Conservation (phyloP, 2,113 vertebrate species). For the human (Homo sapiens) region GRCh38 chr7:1071501-1072000, state of each 20-base stretch:
- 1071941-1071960: neutral
- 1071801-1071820: neutral
- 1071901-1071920: neutral
- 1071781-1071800: rapidly evolving
- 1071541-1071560: neutral
- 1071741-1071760: neutral
- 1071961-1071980: neutral
- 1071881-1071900: neutral
- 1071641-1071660: neutral
- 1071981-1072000: neutral
- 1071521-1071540: neutral
- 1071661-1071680: neutral
- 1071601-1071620: too few relatives aligned
- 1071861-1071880: neutral
- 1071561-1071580: neutral
- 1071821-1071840: neutral
- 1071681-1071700: neutral
- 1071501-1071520: neutral
- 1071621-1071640: neutral
- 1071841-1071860: neutral
- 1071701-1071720: neutral
- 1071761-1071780: neutral
- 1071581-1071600: neutral
- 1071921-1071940: neutral
- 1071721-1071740: neutral